phyloP scores from a whole-genome alignment of 2,888 invertebrate genomes.

The Amphipyra berbera region DNA sequence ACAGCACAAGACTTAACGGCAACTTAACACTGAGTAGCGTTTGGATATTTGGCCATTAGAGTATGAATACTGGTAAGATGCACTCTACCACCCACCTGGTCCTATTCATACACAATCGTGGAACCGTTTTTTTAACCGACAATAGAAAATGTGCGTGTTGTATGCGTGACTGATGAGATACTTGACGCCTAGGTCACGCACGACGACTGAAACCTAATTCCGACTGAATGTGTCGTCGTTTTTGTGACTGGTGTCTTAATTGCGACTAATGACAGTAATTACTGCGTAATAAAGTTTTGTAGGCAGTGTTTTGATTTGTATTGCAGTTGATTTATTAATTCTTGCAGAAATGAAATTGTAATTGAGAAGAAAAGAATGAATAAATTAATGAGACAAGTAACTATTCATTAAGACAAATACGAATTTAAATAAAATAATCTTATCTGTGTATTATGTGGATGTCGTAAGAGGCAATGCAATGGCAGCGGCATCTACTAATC shows the following conservation, averaged over 20 bases:
- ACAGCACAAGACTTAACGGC: too few relatives aligned
- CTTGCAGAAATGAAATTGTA: not conserved
- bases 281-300: constrained; percentile 12
- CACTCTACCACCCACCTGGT: not conserved
- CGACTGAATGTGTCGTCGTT: not conserved
- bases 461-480: too few relatives aligned
- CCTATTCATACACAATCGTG: not conserved
- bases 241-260: constrained; percentile 3
- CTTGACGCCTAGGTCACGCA: constrained; percentile 36
- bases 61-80: not conserved
- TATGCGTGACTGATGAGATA: constrained; percentile 22
- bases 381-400: not conserved
- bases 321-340: not conserved
- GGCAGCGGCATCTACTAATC: too few relatives aligned
- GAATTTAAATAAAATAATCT: too few relatives aligned
- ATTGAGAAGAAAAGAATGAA: not conserved
- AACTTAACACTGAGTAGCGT: too few relatives aligned
- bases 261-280: constrained; percentile 17
- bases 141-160: constrained; percentile 20
- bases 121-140: constrained; percentile 13
- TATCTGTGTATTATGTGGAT: too few relatives aligned
- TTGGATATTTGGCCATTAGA: too few relatives aligned
- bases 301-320: constrained; percentile 4
- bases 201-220: constrained; percentile 13
- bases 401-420: too few relatives aligned